Percentiles rank a stretch among this genome's conserved stretches.
Conservation (phyloP, 1,140 invertebrate genomes). For the Aphis craccivora region DNA sequence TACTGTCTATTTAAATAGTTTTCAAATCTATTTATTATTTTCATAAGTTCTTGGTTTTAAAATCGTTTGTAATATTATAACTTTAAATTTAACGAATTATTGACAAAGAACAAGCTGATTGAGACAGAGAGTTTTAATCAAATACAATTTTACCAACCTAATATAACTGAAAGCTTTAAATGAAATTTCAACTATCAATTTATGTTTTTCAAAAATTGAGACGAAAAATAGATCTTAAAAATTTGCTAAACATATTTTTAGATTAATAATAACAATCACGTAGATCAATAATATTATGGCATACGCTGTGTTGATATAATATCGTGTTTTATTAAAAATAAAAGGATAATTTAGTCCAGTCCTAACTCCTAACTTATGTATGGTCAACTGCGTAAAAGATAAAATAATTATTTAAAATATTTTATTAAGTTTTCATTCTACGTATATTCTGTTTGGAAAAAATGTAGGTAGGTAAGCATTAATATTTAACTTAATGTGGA, state of each 20-base stretch:
- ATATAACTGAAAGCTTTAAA: too few relatives aligned
- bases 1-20: not conserved
- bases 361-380: too few relatives aligned
- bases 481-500: too few relatives aligned
- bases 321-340: too few relatives aligned
- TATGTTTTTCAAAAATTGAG: not conserved
- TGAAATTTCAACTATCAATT: not conserved
- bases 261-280: not conserved
- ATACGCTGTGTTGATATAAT: too few relatives aligned
- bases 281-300: not conserved
- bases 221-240: not conserved
- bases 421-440: too few relatives aligned
- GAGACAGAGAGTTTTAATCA: not conserved
- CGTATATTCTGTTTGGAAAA: too few relatives aligned
- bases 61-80: not conserved
- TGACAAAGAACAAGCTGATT: not conserved
- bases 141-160: not conserved
- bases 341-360: too few relatives aligned
- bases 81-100: not conserved
- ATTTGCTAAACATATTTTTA: not conserved
- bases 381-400: too few relatives aligned
- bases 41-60: not conserved
- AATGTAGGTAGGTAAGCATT: too few relatives aligned
- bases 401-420: too few relatives aligned
- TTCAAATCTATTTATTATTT: not conserved